A percentile compares a stretch with the other conserved stretches of the same genome.
Evolutionary conservation across 2,113 vertebrate species (phyloP).

Genomic region (Neogale vison): DNA sequence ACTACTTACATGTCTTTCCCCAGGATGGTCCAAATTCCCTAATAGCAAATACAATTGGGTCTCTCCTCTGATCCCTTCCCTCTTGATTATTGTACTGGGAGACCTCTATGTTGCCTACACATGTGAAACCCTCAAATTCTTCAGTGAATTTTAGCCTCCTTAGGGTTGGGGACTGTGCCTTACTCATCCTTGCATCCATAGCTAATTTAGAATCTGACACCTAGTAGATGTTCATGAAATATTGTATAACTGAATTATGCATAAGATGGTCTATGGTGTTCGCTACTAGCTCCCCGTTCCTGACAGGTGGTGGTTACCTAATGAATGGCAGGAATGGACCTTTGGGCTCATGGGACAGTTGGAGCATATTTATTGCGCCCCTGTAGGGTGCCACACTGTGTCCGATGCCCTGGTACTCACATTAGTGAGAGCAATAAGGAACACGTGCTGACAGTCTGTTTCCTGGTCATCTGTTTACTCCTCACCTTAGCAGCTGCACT

Average conservation of each 20-base stretch:
- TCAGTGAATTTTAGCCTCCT: background rate
- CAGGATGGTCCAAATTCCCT: background rate
- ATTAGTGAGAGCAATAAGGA: background rate
- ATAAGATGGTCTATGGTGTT: background rate
- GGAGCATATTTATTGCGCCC: too few species aligned
- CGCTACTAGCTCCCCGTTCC: background rate
- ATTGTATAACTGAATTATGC: background rate
- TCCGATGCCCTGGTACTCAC: background rate
- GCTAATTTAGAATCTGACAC: background rate
- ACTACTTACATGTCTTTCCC: background rate
- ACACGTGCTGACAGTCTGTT: accelerated
- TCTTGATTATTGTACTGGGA: background rate
- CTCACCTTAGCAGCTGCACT: background rate
- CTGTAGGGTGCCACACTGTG: accelerated
- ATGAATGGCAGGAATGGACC: background rate
- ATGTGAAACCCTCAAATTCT: background rate
- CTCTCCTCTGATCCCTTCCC: background rate
- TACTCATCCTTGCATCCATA: background rate
- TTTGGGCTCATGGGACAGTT: background rate
- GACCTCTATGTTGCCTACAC: background rate
- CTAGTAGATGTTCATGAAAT: background rate
- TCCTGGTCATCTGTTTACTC: background rate
- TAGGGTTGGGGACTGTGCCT: background rate
- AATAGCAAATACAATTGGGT: background rate
- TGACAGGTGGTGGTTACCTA: background rate